Conservation (phyloP, 2,888 invertebrate genomes). For the Eilema depressum region DNA sequence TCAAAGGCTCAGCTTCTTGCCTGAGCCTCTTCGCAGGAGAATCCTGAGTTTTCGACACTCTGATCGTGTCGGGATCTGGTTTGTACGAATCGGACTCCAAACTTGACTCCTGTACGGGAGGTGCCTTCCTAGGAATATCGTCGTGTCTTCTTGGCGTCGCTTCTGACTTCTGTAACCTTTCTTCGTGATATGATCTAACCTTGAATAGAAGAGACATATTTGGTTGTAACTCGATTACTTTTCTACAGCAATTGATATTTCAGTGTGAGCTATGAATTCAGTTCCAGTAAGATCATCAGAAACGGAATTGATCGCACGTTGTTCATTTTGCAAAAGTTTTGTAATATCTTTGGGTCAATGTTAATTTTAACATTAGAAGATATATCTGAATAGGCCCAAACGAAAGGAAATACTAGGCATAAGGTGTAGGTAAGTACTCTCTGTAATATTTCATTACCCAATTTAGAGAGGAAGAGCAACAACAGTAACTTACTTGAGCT, state of each 20-base stretch:
- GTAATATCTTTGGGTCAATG: neutral
- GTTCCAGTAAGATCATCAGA: too few relatives aligned
- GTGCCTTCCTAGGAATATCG: slow-evolving; percentile 63
- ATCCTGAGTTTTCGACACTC: slow-evolving; percentile 74
- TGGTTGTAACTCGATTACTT: neutral
- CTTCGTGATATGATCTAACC: slow-evolving; percentile 77
- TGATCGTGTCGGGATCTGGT: slow-evolving; percentile 80
- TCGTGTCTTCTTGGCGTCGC: slow-evolving; percentile 63
- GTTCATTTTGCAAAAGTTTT: neutral
- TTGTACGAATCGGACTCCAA: slow-evolving; percentile 63
- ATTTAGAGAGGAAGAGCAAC: neutral
- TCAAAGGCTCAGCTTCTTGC: slow-evolving; percentile 81
- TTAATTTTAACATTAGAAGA: neutral
- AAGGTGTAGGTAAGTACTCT: too few relatives aligned
- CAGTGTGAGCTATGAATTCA: too few relatives aligned
- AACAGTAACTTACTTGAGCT: slow-evolving; percentile 66
- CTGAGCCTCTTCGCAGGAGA: slow-evolving; percentile 80
- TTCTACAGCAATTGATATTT: neutral
- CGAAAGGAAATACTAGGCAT: neutral
- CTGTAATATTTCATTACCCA: neutral
- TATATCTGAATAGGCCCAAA: neutral
- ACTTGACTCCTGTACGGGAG: slow-evolving; percentile 48
- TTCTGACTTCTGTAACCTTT: slow-evolving; percentile 67
- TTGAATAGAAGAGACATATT: slow-evolving; percentile 34
- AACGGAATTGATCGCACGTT: neutral